Conservation (phyloP, 2,797 vertebrate species). For the Hemibagrus guttatus region DNA sequence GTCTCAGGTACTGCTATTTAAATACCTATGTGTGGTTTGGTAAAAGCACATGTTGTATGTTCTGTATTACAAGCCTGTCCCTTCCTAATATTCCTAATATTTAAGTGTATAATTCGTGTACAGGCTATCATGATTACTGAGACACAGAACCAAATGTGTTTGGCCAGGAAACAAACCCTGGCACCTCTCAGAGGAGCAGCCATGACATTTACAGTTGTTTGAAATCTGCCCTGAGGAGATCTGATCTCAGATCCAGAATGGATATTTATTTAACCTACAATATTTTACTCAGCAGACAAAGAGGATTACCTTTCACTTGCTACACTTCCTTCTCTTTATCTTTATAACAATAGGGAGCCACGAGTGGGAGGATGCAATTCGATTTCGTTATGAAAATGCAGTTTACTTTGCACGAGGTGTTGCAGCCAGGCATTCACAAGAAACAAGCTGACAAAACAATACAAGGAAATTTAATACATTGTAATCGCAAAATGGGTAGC, state of each 20-base stretch:
- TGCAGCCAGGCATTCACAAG: not conserved
- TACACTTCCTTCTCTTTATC: not conserved
- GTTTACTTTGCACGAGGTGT: not conserved
- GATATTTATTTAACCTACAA: slow-evolving; percentile 22
- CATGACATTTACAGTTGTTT: slow-evolving; percentile 20
- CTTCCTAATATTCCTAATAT: not conserved
- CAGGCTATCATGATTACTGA: not conserved
- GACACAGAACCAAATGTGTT: not conserved
- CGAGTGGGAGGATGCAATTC: not conserved
- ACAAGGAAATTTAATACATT: not conserved
- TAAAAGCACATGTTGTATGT: not conserved
- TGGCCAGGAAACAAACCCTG: slow-evolving; percentile 16
- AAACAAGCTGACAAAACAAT: not conserved
- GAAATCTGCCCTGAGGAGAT: not conserved
- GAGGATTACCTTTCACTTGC: not conserved
- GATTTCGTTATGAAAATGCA: not conserved
- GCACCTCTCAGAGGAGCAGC: slow-evolving; percentile 8
- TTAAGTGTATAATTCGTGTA: not conserved
- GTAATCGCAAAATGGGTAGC: not conserved
- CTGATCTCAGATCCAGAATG: slow-evolving; percentile 13
- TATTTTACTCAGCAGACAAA: slow-evolving; percentile 10
- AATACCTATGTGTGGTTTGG: not conserved
- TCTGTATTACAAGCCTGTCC: too few species aligned
- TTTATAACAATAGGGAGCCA: not conserved
- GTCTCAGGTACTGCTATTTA: too few species aligned